Base-by-base conservation (phyloP, 2,888 invertebrate species). In the Cryptus armator region DNA sequence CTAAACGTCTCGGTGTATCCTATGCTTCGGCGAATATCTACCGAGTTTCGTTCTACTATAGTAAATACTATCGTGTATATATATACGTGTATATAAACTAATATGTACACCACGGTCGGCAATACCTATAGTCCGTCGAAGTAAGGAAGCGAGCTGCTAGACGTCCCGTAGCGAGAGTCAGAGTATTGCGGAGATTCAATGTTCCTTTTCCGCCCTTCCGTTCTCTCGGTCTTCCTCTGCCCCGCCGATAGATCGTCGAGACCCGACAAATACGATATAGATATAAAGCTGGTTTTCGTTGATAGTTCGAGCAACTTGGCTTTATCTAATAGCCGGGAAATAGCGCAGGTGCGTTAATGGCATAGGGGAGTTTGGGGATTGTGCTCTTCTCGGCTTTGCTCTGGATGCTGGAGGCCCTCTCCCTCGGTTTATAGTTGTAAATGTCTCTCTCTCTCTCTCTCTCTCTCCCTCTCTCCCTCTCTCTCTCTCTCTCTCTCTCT, bases 261-360 rank as follows among this genome's bases (percentile, higher is more conserved):
- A 4, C 10, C 24, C 10, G 2, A 12, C 10, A 10, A 24, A 56
- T 56, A 19, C 56, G 19, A 56, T 56, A 19, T 56, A 56, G 24
- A 3, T 24, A 59, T n/a, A 59, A 59, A 29, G 29, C 59, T 0
- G n/a, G 29, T 24, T 14, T 10, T 53, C 64, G 51, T 75, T 75
- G 79, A 83, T 79, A 75, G 83, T 70, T 79, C 29, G 44, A 70
- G 32, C 74, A 77, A 74, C 78, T 74, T 79, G 44, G 46, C 70
- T 79, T 48, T 79, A 51, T 78, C 70, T 74, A 74, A 83, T 79
- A 78, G 83, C 68, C 74, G 32, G 53, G 67, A 70, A 68, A 79
- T 75, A 72, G 72, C 72, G n/a, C 68, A 62, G 78, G 79, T 79
- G 70, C 74, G 74, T 64, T 74, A 75, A 75, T 70, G 62, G 32